Conservation (phyloP, 2,888 invertebrate genomes). For the Diarsia mendica region DNA sequence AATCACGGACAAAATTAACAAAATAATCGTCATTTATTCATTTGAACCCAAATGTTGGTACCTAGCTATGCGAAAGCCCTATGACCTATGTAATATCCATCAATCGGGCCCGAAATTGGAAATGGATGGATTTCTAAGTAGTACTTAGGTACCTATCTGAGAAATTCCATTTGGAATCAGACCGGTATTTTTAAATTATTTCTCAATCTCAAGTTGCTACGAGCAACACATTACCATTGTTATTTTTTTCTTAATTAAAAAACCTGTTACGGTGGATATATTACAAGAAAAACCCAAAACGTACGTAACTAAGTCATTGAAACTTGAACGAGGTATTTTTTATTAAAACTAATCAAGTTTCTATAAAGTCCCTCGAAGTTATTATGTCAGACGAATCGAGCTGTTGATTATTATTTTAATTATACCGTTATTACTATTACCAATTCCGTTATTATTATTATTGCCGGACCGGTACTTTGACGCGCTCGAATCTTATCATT, state of each 20-base stretch:
- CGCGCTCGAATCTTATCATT: neutral
- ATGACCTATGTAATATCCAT: no score
- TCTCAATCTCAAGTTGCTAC: neutral
- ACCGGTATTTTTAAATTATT: neutral
- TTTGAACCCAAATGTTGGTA: no score
- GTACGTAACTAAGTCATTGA: neutral
- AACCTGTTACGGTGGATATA: slow-evolving; percentile 6
- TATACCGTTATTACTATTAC: slow-evolving; percentile 20
- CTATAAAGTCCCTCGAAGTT: neutral
- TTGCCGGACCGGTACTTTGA: neutral
- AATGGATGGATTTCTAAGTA: no score
- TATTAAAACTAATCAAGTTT: slow-evolving; percentile 20
- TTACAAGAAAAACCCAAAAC: slow-evolving; percentile 6
- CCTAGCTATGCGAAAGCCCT: no score
- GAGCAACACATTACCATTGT: neutral
- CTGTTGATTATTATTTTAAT: neutral
- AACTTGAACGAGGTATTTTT: slow-evolving; percentile 9
- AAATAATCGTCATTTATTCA: no score
- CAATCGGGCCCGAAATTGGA: no score
- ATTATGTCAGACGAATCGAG: neutral
- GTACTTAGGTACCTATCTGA: neutral
- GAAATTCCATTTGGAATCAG: neutral
- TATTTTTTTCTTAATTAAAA: neutral
- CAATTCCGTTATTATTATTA: slow-evolving; percentile 18
- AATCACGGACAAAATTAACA: no score